A percentile compares a stretch with the other conserved stretches of the same genome.
Evolutionary conservation across 2,888 invertebrate genomes (phyloP).

Genomic region (Anarsia innoxiella): DNA sequence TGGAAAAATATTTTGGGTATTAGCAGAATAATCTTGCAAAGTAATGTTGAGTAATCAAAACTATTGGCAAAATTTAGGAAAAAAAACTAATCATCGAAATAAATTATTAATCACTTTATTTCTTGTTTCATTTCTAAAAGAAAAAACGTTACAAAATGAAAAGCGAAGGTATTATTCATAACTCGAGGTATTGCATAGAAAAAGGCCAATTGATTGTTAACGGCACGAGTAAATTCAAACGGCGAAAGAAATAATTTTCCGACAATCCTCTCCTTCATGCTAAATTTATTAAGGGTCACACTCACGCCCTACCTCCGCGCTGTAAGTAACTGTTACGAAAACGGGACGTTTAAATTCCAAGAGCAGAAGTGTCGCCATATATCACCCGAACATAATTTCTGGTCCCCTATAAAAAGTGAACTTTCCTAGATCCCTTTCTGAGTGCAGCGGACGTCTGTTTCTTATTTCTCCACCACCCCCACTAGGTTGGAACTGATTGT

Average conservation of each 20-base stretch:
- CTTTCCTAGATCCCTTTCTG: slow-evolving; percentile 33
- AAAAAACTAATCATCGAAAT: no score
- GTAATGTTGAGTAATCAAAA: no score
- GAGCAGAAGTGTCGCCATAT: slow-evolving; percentile 62
- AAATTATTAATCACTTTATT: no score
- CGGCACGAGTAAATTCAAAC: slow-evolving; percentile 19
- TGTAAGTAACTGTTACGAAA: slow-evolving; percentile 62
- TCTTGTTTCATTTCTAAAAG: neutral
- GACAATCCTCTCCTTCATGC: slow-evolving; percentile 49
- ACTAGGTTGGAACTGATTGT: slow-evolving; percentile 57
- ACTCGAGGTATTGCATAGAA: slow-evolving; percentile 7
- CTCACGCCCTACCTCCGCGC: slow-evolving; percentile 44
- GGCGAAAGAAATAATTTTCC: slow-evolving; percentile 46
- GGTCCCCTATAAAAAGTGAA: slow-evolving; percentile 63
- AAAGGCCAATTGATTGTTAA: slow-evolving; percentile 15
- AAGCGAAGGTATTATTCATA: slow-evolving; percentile 5
- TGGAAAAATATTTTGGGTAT: no score
- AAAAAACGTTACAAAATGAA: neutral
- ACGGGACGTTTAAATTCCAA: slow-evolving; percentile 65
- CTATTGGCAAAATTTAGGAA: no score
- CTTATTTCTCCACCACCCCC: slow-evolving; percentile 52
- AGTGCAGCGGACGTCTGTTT: slow-evolving; percentile 46
- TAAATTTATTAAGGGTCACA: slow-evolving; percentile 68
- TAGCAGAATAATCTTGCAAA: no score
- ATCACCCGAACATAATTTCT: slow-evolving; percentile 64